Conservation (phyloP, 2,888 invertebrate species). For the Andricus quercusramuli region DNA sequence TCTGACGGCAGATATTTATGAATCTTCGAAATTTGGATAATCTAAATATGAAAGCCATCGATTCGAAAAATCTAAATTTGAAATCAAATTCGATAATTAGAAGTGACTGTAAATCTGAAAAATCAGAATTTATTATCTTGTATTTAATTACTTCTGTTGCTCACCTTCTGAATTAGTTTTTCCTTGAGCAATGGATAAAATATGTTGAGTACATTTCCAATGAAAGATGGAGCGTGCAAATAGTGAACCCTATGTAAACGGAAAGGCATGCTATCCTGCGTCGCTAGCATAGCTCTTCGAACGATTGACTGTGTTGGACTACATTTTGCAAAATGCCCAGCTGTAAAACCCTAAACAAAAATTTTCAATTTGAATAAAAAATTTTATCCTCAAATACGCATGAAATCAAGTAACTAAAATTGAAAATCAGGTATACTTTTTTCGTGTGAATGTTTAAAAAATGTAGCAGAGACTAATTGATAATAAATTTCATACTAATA, state of each 20-base stretch:
- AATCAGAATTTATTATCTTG: background rate
- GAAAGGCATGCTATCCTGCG: conserved; percentile 76
- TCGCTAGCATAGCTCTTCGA: conserved; percentile 73
- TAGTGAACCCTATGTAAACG: conserved; percentile 72
- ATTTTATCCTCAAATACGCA: background rate
- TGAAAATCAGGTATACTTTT: background rate
- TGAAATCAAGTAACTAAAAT: conserved; percentile 2
- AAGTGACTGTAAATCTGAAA: no score
- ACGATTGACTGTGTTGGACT: conserved; percentile 72
- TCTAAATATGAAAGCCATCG: no score
- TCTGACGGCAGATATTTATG: no score
- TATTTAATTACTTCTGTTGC: background rate
- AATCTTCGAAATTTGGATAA: no score
- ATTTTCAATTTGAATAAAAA: background rate
- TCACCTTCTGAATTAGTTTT: conserved; percentile 74
- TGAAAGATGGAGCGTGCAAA: conserved; percentile 70
- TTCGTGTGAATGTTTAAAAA: no score
- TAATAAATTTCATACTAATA: background rate
- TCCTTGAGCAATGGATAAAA: conserved; percentile 74
- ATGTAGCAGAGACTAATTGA: no score
- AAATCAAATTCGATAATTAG: no score
- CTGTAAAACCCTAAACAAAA: conserved; percentile 67
- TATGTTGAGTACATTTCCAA: conserved; percentile 68
- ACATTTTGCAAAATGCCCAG: conserved; percentile 73
- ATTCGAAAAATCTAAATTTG: no score